These are phyloP conservation scores for Pangasius krempfi DNA, from an alignment of 2,797 vertebrate genomes.

Conservation along the genomic window DNA sequence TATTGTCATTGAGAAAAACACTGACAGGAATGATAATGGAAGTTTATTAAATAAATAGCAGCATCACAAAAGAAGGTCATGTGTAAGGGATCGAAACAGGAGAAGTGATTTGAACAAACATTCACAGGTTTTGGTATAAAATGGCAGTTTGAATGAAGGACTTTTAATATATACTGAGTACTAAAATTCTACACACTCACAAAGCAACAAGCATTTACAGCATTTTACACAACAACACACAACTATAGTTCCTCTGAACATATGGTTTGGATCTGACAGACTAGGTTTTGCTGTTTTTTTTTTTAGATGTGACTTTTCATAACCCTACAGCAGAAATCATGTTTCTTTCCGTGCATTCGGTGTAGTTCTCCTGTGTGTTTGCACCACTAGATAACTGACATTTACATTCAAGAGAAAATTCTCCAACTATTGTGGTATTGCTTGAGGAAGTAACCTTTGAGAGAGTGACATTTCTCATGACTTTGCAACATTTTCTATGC, in stretches of 20 bases:
- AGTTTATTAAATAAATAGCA: slow-evolving; percentile 92
- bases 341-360: neutral
- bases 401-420: slow-evolving; percentile 36
- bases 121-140: slow-evolving; percentile 68
- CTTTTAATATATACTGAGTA: slow-evolving; percentile 54
- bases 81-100: slow-evolving; percentile 72
- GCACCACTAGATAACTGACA: slow-evolving; percentile 7
- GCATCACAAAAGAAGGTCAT: slow-evolving; percentile 78
- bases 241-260: slow-evolving; percentile 35
- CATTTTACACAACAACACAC: slow-evolving; percentile 53
- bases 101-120: slow-evolving; percentile 67
- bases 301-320: slow-evolving; percentile 17
- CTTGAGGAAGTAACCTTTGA: neutral
- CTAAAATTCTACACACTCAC: slow-evolving; percentile 55
- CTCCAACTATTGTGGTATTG: neutral
- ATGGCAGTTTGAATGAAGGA: slow-evolving; percentile 56
- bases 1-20: neutral
- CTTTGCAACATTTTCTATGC: neutral
- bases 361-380: slow-evolving; percentile 25
- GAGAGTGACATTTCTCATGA: neutral
- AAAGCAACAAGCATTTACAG: slow-evolving; percentile 58
- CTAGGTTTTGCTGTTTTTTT: slow-evolving; percentile 2
- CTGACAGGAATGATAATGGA: slow-evolving; percentile 69
- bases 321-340: neutral
- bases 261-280: slow-evolving; percentile 33